phyloP scores from a whole-genome alignment of 1,140 invertebrate genomes.

The Agraylea sexmaculata region DNA sequence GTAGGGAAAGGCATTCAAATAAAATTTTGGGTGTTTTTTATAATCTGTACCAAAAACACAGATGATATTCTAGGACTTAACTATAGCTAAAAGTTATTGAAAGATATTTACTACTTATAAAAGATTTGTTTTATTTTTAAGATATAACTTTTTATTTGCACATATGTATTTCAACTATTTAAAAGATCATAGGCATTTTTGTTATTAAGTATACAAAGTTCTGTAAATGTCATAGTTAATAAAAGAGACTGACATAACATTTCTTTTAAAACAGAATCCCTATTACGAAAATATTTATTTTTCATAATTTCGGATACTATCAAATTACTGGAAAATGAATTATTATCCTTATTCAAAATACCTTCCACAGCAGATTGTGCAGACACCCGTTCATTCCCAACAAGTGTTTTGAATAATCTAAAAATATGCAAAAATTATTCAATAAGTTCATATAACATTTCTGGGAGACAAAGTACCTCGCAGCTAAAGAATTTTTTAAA shows the following conservation, averaged over 20 bases:
- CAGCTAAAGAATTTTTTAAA: conserved; percentile 30
- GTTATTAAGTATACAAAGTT: conserved; percentile 34
- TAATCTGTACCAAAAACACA: no score
- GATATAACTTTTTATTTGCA: neutral
- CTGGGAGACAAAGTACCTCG: no score
- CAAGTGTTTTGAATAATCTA: conserved; percentile 34
- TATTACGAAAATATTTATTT: conserved; percentile 14
- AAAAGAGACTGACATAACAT: conserved; percentile 34
- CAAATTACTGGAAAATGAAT: no score
- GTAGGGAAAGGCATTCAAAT: no score
- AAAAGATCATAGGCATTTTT: conserved; percentile 23
- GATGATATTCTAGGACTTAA: no score
- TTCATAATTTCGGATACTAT: neutral
- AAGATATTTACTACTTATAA: no score
- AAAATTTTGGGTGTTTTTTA: no score
- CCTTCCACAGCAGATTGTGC: conserved; percentile 31
- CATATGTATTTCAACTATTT: neutral
- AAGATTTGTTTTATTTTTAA: no score
- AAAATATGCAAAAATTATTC: conserved; percentile 17
- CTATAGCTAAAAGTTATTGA: no score
- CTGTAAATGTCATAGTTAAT: conserved; percentile 35
- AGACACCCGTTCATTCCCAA: conserved; percentile 35
- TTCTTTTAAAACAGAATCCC: conserved; percentile 31
- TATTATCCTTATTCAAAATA: conserved; percentile 11
- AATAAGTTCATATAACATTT: no score